A percentile compares a stretch with the other conserved stretches of the same genome.
Conservation (phyloP, 2,888 invertebrate species). For the Bhutanitis thaidina region DNA sequence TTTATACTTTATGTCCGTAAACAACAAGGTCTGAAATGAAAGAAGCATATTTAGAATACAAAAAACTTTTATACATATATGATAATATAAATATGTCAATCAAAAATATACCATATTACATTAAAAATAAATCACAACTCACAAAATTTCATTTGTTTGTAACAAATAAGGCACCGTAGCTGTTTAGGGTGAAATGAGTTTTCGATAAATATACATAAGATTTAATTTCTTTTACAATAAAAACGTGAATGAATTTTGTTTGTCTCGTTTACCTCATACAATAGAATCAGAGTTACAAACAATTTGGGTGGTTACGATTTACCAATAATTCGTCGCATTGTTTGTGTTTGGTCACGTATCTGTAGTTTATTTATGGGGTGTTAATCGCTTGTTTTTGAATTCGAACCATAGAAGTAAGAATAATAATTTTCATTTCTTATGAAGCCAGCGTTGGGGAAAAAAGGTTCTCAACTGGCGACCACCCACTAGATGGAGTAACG, state of each 20-base stretch:
- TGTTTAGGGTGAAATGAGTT: constrained; percentile 1
- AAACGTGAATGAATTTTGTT: background rate
- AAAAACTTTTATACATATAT: background rate
- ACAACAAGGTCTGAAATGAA: background rate
- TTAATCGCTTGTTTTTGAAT: constrained; percentile 25
- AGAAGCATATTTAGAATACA: background rate
- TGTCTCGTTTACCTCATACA: constrained; percentile 6
- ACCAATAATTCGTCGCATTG: constrained; percentile 54
- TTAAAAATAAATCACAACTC: too few species aligned
- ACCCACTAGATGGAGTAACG: too few species aligned
- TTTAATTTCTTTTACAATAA: background rate
- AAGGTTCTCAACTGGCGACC: too few species aligned
- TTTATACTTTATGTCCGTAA: constrained; percentile 18
- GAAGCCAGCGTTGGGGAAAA: too few species aligned
- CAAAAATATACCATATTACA: too few species aligned
- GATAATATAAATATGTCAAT: too few species aligned
- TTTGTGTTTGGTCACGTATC: constrained; percentile 44
- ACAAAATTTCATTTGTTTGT: too few species aligned
- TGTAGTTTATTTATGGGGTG: constrained; percentile 32
- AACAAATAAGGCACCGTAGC: background rate
- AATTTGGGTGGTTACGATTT: constrained; percentile 38
- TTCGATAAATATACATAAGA: constrained; percentile 21
- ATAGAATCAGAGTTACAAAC: constrained; percentile 26
- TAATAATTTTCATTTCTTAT: too few species aligned
- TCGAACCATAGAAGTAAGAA: too few species aligned